A percentile compares a stretch with the other conserved stretches of the same genome.
phyloP scores from a whole-genome alignment of 64 coral and sea anemone species.

The Astreopora myriophthalma region DNA sequence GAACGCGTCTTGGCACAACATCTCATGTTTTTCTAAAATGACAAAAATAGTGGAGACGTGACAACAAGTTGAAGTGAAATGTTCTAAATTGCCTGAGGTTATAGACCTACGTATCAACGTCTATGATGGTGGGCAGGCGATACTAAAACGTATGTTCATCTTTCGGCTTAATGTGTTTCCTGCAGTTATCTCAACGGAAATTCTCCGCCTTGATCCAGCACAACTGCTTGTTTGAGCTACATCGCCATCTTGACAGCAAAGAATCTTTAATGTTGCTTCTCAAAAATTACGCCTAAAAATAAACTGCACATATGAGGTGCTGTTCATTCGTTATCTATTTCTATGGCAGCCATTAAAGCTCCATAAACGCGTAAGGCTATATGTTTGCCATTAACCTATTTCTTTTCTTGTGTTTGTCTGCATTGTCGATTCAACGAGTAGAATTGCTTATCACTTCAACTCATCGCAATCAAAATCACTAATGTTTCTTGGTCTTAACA shows the following conservation, averaged over 20 bases:
- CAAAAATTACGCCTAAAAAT: too few relatives aligned
- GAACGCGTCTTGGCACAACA: neutral
- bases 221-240: neutral
- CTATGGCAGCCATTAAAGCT: neutral
- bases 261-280: too few relatives aligned
- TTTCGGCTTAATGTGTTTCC: neutral
- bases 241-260: neutral
- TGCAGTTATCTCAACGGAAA: neutral
- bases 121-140: constrained; percentile 1
- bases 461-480: neutral
- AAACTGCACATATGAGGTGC: neutral
- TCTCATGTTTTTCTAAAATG: neutral
- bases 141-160: neutral
- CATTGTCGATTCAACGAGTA: neutral
- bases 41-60: neutral
- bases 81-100: neutral
- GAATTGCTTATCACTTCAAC: neutral
- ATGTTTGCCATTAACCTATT: neutral
- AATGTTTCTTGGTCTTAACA: neutral
- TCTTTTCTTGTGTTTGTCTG: constrained; percentile 1
- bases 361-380: neutral
- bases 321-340: neutral
- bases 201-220: neutral
- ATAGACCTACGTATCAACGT: neutral
- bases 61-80: neutral